Evolutionary conservation across 2,797 vertebrate species (phyloP), one percentile per base, ranked within the genome.

Genomic region (Pteronotus mesoamericanus): DNA sequence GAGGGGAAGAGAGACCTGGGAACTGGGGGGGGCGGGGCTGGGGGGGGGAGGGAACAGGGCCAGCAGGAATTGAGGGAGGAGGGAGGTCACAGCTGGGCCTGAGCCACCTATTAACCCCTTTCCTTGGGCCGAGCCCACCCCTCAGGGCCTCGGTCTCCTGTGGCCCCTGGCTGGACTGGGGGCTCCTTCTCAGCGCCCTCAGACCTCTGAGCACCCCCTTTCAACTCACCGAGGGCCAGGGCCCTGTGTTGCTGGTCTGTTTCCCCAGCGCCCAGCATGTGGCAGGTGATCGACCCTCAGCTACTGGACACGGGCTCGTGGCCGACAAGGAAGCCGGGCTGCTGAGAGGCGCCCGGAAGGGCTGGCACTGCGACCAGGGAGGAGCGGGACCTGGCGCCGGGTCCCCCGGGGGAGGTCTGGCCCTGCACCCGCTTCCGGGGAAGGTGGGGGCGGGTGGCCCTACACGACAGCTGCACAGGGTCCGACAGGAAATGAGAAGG

Each of bases 351-450:
- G 37, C 44, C 3, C 5, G 21, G 4, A 18, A 21, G 10, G 24
- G 46, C n/a, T 4, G 0, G 46, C 22, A 3, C 1, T 4, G 68
- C 18, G 26, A 4, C 3, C 2, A 0, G 39, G 1, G 0, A 12
- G 77, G 37, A 11, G 19, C 3, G 0, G 6, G 4, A 21, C 57
- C 37, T 5, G 21, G 75, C 44, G 2, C 16, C 72, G 48, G 1
- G 0, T 4, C 2, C n/a, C 9, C 26, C 57, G 21, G 8, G 46
- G 37, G 8, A 3, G 42, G 26, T 3, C 55, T 15, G 39, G 69
- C 37, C 39, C 57, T 6, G 21, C 12, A 24, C 37, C 72, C n/a
- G 72, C 19, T 19, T 66, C 26, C 6, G 24, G n/a, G 26, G n/a
- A 37, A 51, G 0, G 46, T 10, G 78, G 55, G 22, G 9, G 12